phyloP scores from a whole-genome alignment of 2,888 invertebrate species.

The Erebia ligea region DNA sequence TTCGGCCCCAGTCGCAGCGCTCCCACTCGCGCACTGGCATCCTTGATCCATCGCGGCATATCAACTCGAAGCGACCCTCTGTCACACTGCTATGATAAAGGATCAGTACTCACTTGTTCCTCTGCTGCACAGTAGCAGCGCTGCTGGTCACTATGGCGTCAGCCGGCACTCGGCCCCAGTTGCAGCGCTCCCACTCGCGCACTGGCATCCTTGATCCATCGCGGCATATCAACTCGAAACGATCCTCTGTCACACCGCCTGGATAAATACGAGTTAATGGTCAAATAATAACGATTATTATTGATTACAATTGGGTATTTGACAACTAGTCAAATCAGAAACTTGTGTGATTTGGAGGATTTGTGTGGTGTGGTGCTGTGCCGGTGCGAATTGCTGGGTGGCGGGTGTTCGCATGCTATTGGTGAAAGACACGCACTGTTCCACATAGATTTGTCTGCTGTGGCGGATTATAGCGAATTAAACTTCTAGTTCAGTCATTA shows the following conservation, averaged over 20 bases:
- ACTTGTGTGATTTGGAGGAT: too few species aligned
- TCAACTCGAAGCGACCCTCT: conserved; percentile 88
- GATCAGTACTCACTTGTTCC: conserved; percentile 61
- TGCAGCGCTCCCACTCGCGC: conserved; percentile 88
- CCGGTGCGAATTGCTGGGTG: too few species aligned
- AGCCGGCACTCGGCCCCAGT: conserved; percentile 94
- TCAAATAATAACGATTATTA: too few species aligned
- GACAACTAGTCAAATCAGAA: too few species aligned
- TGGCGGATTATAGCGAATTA: too few species aligned
- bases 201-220: conserved; percentile 89
- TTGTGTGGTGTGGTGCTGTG: too few species aligned
- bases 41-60: conserved; percentile 91
- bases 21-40: conserved; percentile 87
- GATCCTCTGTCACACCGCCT: conserved; percentile 86
- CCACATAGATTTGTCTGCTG: too few species aligned
- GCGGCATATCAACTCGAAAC: conserved; percentile 91
- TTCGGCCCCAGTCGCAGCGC: conserved; percentile 92
- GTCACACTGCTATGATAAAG: conserved; percentile 79
- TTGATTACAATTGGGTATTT: too few species aligned
- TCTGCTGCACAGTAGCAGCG: conserved; percentile 84
- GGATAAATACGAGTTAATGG: conserved; percentile 1
- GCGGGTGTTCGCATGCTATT: too few species aligned
- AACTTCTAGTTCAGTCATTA: too few species aligned
- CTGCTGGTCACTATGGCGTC: conserved; percentile 94
- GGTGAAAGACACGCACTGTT: too few species aligned